These are phyloP conservation scores for Drosophila multiciliata DNA, from an alignment of 2,888 invertebrate species.

Conservation along the genomic window DNA sequence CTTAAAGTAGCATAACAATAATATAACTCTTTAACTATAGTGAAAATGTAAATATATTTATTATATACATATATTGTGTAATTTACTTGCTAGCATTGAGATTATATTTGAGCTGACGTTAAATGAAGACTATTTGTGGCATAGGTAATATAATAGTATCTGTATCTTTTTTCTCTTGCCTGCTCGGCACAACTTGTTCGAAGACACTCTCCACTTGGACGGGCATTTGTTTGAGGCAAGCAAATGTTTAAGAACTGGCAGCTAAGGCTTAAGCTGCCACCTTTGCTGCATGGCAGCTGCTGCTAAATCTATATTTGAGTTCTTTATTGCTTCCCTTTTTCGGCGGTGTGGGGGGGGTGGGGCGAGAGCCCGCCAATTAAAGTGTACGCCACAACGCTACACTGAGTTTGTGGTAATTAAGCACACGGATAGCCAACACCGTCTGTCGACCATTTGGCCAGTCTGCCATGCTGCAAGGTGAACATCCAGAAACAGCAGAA, in stretches of 20 bases:
- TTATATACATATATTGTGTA: background rate
- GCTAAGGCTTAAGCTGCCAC: constrained; percentile 4
- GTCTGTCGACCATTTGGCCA: constrained; percentile 27
- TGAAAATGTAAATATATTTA: background rate
- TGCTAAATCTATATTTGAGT: constrained; percentile 52
- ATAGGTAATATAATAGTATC: background rate
- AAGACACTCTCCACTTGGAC: constrained; percentile 15
- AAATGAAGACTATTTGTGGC: constrained; percentile 8
- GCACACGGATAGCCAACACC: constrained; percentile 25
- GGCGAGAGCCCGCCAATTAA: constrained; percentile 55
- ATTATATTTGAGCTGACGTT: background rate
- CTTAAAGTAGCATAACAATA: background rate
- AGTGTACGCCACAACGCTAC: constrained; percentile 38
- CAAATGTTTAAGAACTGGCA: constrained; percentile 15
- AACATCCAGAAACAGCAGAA: constrained; percentile 24
- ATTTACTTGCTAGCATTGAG: too few relatives aligned
- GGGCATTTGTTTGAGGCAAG: background rate
- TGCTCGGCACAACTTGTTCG: constrained; percentile 9
- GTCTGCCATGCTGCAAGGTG: constrained; percentile 42
- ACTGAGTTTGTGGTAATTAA: constrained; percentile 62
- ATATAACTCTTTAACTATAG: background rate
- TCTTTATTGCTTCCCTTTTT: constrained; percentile 44
- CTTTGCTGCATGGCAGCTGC: constrained; percentile 33
- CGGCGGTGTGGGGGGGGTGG: background rate
- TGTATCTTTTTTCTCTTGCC: background rate